These are phyloP conservation scores for Lepus oiostolus DNA, from an alignment of 2,797 vertebrate genomes.

Conservation along the genomic window DNA sequence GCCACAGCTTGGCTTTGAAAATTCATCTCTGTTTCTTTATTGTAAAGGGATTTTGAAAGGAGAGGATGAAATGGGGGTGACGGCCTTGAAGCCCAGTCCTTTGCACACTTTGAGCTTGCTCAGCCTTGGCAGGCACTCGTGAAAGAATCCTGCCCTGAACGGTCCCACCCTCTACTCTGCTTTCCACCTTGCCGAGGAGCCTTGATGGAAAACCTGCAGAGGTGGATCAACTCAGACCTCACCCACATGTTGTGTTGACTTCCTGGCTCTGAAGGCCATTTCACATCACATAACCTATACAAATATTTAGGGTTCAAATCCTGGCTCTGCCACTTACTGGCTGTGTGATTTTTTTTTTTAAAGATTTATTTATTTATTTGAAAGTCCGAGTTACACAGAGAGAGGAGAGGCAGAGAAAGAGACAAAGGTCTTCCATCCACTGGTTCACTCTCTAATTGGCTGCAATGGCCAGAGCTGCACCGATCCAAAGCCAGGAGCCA, in stretches of 20 bases:
- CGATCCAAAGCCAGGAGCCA: too few species aligned
- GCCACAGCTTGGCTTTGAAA: constrained; percentile 28
- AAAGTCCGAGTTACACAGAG: too few species aligned
- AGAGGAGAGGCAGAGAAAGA: too few species aligned
- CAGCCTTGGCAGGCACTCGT: neutral
- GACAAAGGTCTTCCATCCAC: too few species aligned
- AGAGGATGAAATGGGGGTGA: neutral
- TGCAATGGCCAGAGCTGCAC: too few species aligned
- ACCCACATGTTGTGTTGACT: neutral
- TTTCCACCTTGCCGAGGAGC: neutral
- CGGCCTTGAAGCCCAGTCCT: neutral
- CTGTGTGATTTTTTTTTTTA: neutral
- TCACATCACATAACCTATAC: neutral
- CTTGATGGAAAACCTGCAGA: neutral
- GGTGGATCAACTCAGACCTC: neutral
- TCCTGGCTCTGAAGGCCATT: neutral
- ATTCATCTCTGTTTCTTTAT: constrained; percentile 14
- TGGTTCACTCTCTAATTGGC: too few species aligned
- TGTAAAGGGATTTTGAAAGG: constrained; percentile 24
- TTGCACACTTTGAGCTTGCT: neutral
- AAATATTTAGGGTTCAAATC: constrained; percentile 45
- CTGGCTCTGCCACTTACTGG: neutral
- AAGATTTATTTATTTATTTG: too few species aligned
- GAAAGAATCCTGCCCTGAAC: neutral
- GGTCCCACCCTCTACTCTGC: neutral